Evolutionary conservation across 2,113 vertebrate genomes (phyloP).

Genomic region (Malurus elegans): DNA sequence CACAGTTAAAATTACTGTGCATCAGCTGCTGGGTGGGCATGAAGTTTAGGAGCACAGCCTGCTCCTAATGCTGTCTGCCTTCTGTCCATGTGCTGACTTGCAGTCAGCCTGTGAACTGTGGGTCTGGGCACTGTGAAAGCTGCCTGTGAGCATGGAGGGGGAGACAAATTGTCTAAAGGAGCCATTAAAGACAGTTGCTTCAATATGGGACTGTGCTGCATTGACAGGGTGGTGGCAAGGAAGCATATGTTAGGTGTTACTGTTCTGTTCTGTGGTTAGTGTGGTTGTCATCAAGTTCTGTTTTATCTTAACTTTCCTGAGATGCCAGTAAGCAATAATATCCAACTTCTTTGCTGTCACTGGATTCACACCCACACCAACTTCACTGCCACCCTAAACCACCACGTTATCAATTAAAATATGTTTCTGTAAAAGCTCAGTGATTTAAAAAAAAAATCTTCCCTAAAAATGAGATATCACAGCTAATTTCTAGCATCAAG

Average conservation of each 20-base stretch:
- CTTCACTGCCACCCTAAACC: not conserved
- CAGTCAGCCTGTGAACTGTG: not conserved
- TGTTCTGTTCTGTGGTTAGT: conserved; percentile 3
- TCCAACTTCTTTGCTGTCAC: not conserved
- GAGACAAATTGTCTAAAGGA: not conserved
- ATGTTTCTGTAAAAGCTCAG: not conserved
- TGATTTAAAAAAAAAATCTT: not conserved
- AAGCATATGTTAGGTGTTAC: conserved; percentile 31
- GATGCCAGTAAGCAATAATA: conserved; percentile 13
- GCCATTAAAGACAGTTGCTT: not conserved
- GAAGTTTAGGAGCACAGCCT: not conserved
- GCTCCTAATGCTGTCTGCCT: not conserved
- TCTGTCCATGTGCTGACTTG: not conserved
- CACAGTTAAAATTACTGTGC: not conserved
- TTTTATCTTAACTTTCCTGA: conserved; percentile 1
- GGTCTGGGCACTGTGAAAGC: not conserved
- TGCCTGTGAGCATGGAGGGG: not conserved
- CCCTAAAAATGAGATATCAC: not conserved
- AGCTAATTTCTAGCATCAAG: not conserved
- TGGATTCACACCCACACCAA: conserved; percentile 25
- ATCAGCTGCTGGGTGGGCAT: not conserved
- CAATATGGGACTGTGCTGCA: not conserved
- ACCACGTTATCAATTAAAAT: conserved; percentile 7
- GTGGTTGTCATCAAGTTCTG: conserved; percentile 7
- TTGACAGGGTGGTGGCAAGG: not conserved